phyloP scores from a whole-genome alignment of 1,140 invertebrate species.

The Leptinotarsa undecemlineata region DNA sequence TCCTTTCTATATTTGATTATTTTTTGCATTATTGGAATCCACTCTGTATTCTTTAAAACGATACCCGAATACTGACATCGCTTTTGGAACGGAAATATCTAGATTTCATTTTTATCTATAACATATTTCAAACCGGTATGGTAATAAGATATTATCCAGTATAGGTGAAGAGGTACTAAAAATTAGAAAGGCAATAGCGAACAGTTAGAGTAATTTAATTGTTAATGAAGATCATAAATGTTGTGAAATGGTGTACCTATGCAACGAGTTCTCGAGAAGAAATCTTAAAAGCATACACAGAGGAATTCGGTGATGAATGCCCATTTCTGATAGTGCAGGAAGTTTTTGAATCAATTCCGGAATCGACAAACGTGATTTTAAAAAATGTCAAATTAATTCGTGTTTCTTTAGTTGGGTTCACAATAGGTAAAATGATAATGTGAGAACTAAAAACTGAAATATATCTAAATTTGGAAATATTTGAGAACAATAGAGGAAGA shows the following conservation, averaged over 20 bases:
- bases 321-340: no score
- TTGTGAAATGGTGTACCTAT: background rate
- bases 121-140: constrained; percentile 1
- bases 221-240: constrained; percentile 1
- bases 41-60: background rate
- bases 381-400: no score
- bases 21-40: background rate
- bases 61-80: background rate
- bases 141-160: background rate
- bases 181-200: constrained; percentile 4
- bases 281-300: background rate
- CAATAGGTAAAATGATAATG: no score
- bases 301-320: background rate
- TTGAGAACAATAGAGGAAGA: constrained; percentile 31
- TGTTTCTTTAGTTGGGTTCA: no score
- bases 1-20: no score
- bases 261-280: background rate
- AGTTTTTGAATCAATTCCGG: no score
- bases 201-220: constrained; percentile 6
- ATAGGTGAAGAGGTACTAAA: constrained; percentile 7
- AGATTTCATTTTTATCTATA: constrained; percentile 2
- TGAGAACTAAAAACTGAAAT: no score
- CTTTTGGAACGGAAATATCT: constrained; percentile 1
- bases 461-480: constrained; percentile 9
- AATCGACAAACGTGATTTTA: no score